Percentiles rank a stretch among this genome's conserved stretches.
Conservation (phyloP, 2,797 vertebrate genomes). For the Lates japonicus region DNA sequence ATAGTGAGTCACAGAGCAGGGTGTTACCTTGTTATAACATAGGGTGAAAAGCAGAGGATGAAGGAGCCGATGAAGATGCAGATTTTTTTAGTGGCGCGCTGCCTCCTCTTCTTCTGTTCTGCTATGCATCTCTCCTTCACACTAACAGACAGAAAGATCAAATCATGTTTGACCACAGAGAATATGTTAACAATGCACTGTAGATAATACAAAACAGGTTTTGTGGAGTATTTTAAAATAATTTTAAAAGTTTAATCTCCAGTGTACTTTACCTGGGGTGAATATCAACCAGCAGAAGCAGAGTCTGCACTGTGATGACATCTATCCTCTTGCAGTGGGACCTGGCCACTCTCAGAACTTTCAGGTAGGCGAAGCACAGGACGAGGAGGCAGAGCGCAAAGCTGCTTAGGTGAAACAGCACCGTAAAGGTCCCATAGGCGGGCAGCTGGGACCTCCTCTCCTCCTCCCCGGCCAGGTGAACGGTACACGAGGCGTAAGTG, state of each 20-base stretch:
- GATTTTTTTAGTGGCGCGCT: slow-evolving; percentile 87
- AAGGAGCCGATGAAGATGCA: slow-evolving; percentile 90
- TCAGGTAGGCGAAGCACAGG: slow-evolving; percentile 87
- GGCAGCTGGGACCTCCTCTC: slow-evolving; percentile 49
- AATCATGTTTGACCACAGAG: not conserved
- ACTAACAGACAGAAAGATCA: slow-evolving; percentile 64
- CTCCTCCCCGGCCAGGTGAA: slow-evolving; percentile 72
- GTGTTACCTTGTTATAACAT: slow-evolving; percentile 87
- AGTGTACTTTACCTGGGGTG: slow-evolving; percentile 78
- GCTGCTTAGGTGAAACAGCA: slow-evolving; percentile 84
- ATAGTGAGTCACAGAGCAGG: not conserved
- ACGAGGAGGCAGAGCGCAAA: slow-evolving; percentile 86
- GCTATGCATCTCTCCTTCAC: slow-evolving; percentile 88
- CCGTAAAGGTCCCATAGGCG: slow-evolving; percentile 84
- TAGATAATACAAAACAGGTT: not conserved
- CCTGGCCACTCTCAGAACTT: slow-evolving; percentile 87
- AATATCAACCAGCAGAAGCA: slow-evolving; percentile 89
- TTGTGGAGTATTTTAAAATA: not conserved
- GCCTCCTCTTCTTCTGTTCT: slow-evolving; percentile 86
- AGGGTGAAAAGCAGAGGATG: slow-evolving; percentile 88
- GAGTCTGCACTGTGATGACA: slow-evolving; percentile 88
- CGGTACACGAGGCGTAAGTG: slow-evolving; percentile 86
- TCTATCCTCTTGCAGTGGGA: slow-evolving; percentile 89
- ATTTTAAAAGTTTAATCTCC: not conserved
- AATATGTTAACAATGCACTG: not conserved